A percentile compares a stretch with the other conserved stretches of the same genome.
Conservation (phyloP, 2,113 vertebrate species). For the Geococcyx californianus region DNA sequence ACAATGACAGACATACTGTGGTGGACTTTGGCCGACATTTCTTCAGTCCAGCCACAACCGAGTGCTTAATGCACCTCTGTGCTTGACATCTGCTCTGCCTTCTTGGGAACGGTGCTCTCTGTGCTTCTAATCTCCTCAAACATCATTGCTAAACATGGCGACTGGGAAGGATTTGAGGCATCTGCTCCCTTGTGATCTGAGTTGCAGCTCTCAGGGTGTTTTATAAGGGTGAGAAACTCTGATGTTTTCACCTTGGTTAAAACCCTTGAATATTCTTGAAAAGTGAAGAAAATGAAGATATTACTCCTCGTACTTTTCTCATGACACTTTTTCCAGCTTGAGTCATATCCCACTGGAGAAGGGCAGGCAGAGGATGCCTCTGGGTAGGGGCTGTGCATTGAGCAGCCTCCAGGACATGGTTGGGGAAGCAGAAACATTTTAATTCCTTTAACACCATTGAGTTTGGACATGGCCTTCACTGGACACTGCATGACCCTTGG, state of each 20-base stretch:
- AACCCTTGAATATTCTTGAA: not conserved
- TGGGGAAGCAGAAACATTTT: not conserved
- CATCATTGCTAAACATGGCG: not conserved
- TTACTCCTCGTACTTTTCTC: not conserved
- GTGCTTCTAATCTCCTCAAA: not conserved
- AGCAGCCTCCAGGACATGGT: not conserved
- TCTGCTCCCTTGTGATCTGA: not conserved
- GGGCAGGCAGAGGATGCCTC: not conserved
- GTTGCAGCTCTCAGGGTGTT: not conserved
- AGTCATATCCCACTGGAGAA: not conserved
- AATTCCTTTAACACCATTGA: not conserved
- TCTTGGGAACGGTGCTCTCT: not conserved
- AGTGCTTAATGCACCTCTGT: not conserved
- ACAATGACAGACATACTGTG: accelerated
- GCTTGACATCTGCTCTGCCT: not conserved
- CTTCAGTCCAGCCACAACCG: not conserved
- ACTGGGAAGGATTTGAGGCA: not conserved
- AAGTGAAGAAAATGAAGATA: not conserved
- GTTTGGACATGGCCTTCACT: not conserved
- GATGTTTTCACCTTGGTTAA: not conserved
- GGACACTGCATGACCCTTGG: not conserved
- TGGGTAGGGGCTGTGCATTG: not conserved
- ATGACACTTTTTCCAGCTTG: not conserved
- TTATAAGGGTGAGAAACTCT: not conserved
- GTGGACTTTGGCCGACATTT: not conserved